These are phyloP conservation scores for Neoarius graeffei DNA, from an alignment of 2,113 vertebrate species.

Conservation along the genomic window DNA sequence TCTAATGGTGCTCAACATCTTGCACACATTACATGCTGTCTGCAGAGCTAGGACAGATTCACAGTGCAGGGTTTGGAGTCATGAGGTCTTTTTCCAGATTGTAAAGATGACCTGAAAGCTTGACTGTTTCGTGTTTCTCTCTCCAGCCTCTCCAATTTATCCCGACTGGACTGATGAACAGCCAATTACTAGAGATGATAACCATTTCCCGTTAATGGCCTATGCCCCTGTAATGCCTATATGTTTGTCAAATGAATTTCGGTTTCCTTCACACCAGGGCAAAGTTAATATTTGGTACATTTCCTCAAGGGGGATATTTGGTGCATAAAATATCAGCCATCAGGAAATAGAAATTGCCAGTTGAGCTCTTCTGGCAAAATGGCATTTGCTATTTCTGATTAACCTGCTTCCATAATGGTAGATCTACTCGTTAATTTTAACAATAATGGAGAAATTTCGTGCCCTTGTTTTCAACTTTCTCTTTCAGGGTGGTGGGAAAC, in stretches of 20 bases:
- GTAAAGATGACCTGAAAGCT: slow-evolving; percentile 21
- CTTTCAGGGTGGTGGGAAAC: slow-evolving; percentile 50
- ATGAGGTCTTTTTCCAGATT: slow-evolving; percentile 21
- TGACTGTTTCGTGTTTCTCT: neutral
- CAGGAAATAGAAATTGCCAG: slow-evolving; percentile 8
- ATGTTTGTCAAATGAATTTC: slow-evolving; percentile 54
- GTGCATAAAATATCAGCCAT: neutral
- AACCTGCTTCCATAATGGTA: slow-evolving; percentile 55
- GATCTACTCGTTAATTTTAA: slow-evolving; percentile 56
- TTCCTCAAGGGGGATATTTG: slow-evolving; percentile 3
- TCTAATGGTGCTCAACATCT: slow-evolving; percentile 17
- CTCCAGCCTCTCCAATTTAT: slow-evolving; percentile 21
- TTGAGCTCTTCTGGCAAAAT: slow-evolving; percentile 25
- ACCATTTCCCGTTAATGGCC: slow-evolving; percentile 55
- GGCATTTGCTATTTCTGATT: slow-evolving; percentile 58
- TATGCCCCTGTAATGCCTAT: slow-evolving; percentile 50
- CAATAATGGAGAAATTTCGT: slow-evolving; percentile 54
- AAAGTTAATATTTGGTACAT: neutral
- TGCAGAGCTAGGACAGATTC: slow-evolving; percentile 9
- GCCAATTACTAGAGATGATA: slow-evolving; percentile 45
- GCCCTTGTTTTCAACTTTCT: slow-evolving; percentile 35
- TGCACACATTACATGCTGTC: neutral
- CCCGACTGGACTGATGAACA: slow-evolving; percentile 39
- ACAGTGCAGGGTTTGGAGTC: neutral
- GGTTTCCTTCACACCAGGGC: slow-evolving; percentile 35